Percentiles rank a stretch among this genome's conserved stretches.
These are phyloP conservation scores for Listrodromus nycthemerus DNA, from an alignment of 2,888 invertebrate genomes.

Conservation along the genomic window DNA sequence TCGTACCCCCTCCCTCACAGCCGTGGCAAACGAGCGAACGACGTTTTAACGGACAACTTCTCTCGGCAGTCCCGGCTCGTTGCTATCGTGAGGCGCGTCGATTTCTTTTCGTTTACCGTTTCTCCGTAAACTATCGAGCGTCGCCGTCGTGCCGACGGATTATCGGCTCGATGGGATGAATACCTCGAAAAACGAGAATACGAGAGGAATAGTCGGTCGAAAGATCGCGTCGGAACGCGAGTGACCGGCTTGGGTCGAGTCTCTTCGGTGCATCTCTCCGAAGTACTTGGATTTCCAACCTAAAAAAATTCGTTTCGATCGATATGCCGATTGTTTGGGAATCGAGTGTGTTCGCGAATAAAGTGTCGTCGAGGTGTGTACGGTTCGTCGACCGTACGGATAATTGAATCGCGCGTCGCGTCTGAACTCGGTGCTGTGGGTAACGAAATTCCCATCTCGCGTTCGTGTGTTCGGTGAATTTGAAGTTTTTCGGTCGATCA, in stretches of 20 bases:
- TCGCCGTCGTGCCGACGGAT: background rate
- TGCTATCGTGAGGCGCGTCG: background rate
- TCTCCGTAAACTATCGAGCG: background rate
- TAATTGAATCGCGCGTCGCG: background rate
- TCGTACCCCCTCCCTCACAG: background rate
- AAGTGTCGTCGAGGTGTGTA: background rate
- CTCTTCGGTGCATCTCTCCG: background rate
- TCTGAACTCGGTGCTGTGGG: background rate
- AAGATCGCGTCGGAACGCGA: background rate
- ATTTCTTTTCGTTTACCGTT: background rate
- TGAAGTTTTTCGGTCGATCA: background rate
- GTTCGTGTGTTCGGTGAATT: slow-evolving; percentile 24
- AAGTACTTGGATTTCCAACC: background rate
- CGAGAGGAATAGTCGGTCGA: background rate
- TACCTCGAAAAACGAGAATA: background rate
- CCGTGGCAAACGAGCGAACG: slow-evolving; percentile 42
- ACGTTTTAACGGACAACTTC: slow-evolving; percentile 29
- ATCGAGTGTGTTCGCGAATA: background rate
- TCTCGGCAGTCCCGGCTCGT: slow-evolving; percentile 23
- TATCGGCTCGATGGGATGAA: background rate
- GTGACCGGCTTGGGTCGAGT: background rate
- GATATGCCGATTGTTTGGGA: background rate
- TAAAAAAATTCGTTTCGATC: background rate
- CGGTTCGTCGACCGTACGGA: background rate
- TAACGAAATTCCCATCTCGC: background rate